Percentiles rank a stretch among this genome's conserved stretches.
Conservation (phyloP, 2,113 vertebrate species). For the Antechinus stuartii region DNA sequence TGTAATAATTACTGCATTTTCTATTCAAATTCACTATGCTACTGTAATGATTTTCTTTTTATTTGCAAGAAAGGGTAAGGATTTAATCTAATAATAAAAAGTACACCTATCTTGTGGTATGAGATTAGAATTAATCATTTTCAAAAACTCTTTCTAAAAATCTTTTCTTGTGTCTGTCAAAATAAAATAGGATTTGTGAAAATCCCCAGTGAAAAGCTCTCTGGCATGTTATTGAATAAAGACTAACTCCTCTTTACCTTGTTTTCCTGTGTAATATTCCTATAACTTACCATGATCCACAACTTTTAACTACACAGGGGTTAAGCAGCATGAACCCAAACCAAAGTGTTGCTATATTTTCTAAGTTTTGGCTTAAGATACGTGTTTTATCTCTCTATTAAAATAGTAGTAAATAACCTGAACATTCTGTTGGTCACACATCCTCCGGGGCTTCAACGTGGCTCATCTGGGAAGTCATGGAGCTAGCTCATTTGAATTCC, state of each 20-base stretch:
- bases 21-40: background rate
- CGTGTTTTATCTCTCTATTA: background rate
- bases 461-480: background rate
- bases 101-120: background rate
- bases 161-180: background rate
- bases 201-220: background rate
- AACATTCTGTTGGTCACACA: background rate
- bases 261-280: background rate
- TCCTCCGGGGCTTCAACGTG: background rate
- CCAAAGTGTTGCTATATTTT: background rate
- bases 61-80: background rate
- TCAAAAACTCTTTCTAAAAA: background rate
- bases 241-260: background rate
- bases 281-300: background rate
- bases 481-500: background rate
- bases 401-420: background rate
- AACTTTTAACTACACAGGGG: background rate
- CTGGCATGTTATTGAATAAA: background rate
- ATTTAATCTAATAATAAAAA: background rate
- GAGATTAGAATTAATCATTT: conserved; percentile 6
- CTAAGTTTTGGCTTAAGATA: background rate
- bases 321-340: background rate
- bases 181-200: background rate
- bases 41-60: background rate
- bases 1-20: background rate